Evolutionary conservation across 2,797 vertebrate species (phyloP).

Genomic region (Falco biarmicus): DNA sequence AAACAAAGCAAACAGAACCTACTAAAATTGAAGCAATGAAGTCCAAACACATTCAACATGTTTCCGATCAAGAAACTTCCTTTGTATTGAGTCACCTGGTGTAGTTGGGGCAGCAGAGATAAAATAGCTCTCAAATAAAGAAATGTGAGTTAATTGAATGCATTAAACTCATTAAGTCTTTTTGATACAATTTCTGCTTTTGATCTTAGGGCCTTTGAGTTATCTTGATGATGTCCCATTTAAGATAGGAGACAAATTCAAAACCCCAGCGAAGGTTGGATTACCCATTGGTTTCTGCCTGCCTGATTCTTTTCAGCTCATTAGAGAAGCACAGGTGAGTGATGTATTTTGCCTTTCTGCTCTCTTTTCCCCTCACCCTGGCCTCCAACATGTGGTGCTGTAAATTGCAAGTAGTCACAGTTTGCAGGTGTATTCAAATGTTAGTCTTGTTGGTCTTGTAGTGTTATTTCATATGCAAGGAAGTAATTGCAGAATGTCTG

Average conservation of each 20-base stretch:
- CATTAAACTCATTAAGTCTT: fast-evolving
- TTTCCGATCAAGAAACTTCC: neutral
- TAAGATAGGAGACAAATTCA: constrained; percentile 96
- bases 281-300: constrained; percentile 92
- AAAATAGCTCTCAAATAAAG: neutral
- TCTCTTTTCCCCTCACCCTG: neutral
- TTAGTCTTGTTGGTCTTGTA: neutral
- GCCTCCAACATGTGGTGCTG: neutral
- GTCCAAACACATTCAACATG: neutral
- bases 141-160: neutral
- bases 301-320: constrained; percentile 84
- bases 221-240: constrained; percentile 99
- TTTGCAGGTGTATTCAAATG: neutral
- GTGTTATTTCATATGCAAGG: neutral
- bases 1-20: too few species aligned
- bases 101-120: neutral
- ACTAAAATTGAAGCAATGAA: neutral
- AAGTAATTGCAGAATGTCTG: neutral
- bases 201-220: constrained; percentile 88
- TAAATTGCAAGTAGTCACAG: neutral
- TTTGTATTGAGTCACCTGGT: neutral
- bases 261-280: constrained; percentile 93
- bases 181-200: constrained; percentile 54
- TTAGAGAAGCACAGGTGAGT: constrained; percentile 87
- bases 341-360: neutral